Percentiles rank a stretch among this genome's conserved stretches.
phyloP scores from a whole-genome alignment of 1,140 invertebrate species.

The Ceratoteleas bidentatus region DNA sequence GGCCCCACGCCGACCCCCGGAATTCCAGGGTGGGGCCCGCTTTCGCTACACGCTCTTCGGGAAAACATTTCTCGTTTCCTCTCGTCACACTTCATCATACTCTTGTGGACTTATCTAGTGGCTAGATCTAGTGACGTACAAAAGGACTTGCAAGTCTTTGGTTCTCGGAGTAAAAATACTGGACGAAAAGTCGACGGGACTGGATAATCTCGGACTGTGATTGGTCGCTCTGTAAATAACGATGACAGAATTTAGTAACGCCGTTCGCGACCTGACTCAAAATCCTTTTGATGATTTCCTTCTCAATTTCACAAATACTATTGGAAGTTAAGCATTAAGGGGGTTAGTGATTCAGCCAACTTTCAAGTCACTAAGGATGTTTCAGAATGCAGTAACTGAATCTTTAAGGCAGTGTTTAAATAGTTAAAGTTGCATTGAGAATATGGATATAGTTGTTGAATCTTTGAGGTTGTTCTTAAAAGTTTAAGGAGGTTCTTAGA shows the following conservation, averaged over 20 bases:
- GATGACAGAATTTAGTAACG: neutral
- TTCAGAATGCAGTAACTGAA: too few species aligned
- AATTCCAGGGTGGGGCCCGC: constrained; percentile 84
- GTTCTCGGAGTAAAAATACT: constrained; percentile 1
- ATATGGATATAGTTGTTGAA: too few species aligned
- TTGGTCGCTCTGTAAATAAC: constrained; percentile 33
- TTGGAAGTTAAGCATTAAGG: neutral
- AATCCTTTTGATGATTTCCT: constrained; percentile 8
- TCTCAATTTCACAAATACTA: neutral
- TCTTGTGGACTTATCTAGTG: constrained; percentile 1
- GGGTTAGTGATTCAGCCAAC: too few species aligned
- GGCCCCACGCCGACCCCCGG: constrained; percentile 62
- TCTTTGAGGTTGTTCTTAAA: too few species aligned
- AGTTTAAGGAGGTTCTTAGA: too few species aligned
- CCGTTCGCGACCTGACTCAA: neutral
- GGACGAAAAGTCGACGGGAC: constrained; percentile 1
- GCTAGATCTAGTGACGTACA: neutral
- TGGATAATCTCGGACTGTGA: neutral
- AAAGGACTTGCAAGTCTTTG: neutral
- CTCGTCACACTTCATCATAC: constrained; percentile 77
- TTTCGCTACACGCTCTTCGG: constrained; percentile 84
- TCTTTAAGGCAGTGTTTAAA: too few species aligned
- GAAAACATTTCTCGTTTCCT: constrained; percentile 76
- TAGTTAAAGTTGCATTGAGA: too few species aligned
- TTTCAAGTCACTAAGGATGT: too few species aligned